Conservation (phyloP, 2,888 invertebrate genomes). For the Perizoma flavofasciatum region DNA sequence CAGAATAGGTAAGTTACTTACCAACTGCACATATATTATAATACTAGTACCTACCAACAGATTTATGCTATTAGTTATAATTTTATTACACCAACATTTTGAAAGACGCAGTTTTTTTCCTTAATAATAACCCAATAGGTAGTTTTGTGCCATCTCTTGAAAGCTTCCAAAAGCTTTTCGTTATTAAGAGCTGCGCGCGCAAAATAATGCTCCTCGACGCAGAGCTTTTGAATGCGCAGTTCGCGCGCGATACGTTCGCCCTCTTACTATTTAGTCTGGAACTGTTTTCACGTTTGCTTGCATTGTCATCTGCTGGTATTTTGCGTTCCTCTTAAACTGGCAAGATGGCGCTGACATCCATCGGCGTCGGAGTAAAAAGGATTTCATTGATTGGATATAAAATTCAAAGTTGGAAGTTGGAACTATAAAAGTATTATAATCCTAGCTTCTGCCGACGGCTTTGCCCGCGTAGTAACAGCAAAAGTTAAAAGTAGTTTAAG, state of each 20-base stretch:
- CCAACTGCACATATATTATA: no score
- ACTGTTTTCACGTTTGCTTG: background rate
- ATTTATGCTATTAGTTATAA: no score
- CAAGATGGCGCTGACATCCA: conserved; percentile 7
- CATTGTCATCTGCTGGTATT: background rate
- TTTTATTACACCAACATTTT: no score
- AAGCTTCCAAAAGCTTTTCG: conserved; percentile 4
- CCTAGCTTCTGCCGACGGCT: no score
- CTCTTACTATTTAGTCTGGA: background rate
- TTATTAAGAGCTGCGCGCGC: conserved; percentile 10
- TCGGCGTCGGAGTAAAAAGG: conserved; percentile 4
- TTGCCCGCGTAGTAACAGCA: no score
- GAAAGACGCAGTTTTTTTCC: no score
- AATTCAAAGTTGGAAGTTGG: no score
- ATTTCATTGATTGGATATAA: background rate
- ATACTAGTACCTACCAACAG: no score
- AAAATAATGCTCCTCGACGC: background rate
- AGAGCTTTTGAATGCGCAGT: background rate
- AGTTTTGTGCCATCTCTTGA: conserved; percentile 16
- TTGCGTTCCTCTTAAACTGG: background rate
- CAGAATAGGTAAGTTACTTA: no score
- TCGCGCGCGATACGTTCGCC: background rate
- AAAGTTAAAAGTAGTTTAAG: no score
- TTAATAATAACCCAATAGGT: background rate
- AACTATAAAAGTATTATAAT: no score